These are phyloP conservation scores for Alca torda DNA, from an alignment of 2,797 vertebrate species.

Conservation along the genomic window DNA sequence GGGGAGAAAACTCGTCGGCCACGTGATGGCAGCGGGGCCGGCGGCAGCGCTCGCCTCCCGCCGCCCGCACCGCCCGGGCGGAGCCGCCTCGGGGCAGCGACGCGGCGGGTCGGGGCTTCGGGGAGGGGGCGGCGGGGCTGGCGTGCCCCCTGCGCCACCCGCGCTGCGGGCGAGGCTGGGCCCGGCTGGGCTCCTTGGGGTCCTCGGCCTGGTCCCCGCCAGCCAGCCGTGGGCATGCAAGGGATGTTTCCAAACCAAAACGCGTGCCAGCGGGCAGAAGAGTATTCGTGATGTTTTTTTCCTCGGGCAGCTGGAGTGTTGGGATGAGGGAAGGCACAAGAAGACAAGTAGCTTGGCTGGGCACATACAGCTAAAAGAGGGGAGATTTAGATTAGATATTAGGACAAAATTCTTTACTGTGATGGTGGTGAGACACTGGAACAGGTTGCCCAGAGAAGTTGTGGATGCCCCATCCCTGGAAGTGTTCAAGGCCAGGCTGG, in stretches of 20 bases:
- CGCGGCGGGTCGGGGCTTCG: background rate
- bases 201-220: background rate
- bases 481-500: background rate
- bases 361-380: background rate
- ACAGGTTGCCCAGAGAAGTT: background rate
- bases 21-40: constrained; percentile 30
- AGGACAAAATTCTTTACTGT: background rate
- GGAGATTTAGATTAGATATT: background rate
- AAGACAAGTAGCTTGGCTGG: background rate
- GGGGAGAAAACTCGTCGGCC: background rate
- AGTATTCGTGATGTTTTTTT: background rate
- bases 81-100: background rate
- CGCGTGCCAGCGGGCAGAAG: fast-evolving
- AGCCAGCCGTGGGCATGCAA: fast-evolving
- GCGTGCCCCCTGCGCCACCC: background rate
- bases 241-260: background rate
- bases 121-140: background rate
- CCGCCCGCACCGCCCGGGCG: background rate
- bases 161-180: background rate
- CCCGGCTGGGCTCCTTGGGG: too few species aligned
- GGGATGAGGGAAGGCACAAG: background rate
- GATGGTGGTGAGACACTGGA: background rate
- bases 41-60: background rate
- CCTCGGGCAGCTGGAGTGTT: background rate
- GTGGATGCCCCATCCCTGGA: background rate